Conservation (phyloP, 1,140 invertebrate species). For the Lamellibrachia luymesi region DNA sequence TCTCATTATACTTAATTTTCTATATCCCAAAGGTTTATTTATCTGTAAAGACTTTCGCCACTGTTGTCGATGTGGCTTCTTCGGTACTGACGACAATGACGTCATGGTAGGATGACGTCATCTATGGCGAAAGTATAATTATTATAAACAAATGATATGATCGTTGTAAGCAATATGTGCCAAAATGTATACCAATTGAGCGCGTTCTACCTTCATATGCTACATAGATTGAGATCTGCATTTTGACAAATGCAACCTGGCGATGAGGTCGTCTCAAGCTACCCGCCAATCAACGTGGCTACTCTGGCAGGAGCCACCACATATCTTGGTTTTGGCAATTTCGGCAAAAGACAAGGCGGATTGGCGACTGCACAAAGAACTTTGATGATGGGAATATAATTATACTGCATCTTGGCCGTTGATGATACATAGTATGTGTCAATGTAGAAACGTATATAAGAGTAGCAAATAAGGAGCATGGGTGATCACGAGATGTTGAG, state of each 20-base stretch:
- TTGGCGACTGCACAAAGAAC: not conserved
- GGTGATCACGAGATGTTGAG: too few species aligned
- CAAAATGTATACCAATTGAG: too few species aligned
- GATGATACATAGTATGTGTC: not conserved
- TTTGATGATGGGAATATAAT: not conserved
- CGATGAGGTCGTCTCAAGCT: not conserved
- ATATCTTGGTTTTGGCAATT: not conserved
- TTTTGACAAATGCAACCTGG: not conserved
- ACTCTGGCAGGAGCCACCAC: not conserved
- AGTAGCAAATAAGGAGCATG: not conserved
- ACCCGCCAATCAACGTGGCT: not conserved
- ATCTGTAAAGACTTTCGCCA: too few species aligned
- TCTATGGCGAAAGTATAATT: too few species aligned
- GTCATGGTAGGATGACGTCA: too few species aligned
- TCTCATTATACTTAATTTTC: too few species aligned
- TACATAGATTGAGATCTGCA: not conserved
- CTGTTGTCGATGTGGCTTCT: too few species aligned
- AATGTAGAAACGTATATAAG: not conserved
- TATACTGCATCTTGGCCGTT: not conserved
- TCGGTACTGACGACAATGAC: too few species aligned
- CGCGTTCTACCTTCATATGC: not conserved
- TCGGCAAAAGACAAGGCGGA: not conserved
- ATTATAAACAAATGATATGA: too few species aligned
- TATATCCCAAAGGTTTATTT: too few species aligned
- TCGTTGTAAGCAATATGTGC: too few species aligned